Conservation (phyloP, 2,113 vertebrate genomes). For the Ceyx cyanopectus region DNA sequence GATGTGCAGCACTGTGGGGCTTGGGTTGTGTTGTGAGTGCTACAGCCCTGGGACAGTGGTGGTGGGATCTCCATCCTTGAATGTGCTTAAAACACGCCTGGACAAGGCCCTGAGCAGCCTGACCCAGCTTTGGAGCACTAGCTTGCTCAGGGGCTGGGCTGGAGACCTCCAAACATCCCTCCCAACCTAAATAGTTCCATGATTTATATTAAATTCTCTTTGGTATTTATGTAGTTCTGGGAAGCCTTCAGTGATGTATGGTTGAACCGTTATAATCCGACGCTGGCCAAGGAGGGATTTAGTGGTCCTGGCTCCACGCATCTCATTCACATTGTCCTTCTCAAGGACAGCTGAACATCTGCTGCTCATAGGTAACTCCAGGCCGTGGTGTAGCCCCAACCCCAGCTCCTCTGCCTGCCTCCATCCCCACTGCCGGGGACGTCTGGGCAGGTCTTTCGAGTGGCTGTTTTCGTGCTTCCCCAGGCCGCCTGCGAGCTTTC, state of each 20-base stretch:
- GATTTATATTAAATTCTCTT: conserved; percentile 33
- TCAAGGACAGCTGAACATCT: conserved; percentile 23
- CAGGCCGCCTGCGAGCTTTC: not conserved
- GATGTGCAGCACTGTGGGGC: not conserved
- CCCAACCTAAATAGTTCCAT: conserved; percentile 31
- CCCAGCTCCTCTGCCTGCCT: not conserved
- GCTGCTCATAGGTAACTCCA: conserved; percentile 23
- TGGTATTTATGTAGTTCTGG: conserved; percentile 52
- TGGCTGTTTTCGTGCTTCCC: not conserved
- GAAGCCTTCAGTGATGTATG: conserved; percentile 49
- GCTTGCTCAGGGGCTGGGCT: not conserved
- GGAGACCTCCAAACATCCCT: conserved; percentile 35
- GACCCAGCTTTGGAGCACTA: not conserved
- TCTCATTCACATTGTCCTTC: conserved; percentile 52
- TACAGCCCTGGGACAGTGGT: not conserved
- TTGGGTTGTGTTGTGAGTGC: not conserved
- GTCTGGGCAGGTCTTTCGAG: not conserved
- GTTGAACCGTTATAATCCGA: not conserved
- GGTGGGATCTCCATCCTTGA: not conserved
- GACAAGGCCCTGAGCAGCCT: not conserved
- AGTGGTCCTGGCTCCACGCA: conserved; percentile 55
- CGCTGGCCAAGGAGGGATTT: conserved; percentile 58
- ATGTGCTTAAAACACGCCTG: not conserved
- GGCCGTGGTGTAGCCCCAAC: not conserved
- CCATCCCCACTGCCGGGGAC: not conserved